Evolutionary conservation across 2,888 invertebrate genomes (phyloP), one percentile per base, ranked within the genome.

Genomic region (Desoria tigrina): DNA sequence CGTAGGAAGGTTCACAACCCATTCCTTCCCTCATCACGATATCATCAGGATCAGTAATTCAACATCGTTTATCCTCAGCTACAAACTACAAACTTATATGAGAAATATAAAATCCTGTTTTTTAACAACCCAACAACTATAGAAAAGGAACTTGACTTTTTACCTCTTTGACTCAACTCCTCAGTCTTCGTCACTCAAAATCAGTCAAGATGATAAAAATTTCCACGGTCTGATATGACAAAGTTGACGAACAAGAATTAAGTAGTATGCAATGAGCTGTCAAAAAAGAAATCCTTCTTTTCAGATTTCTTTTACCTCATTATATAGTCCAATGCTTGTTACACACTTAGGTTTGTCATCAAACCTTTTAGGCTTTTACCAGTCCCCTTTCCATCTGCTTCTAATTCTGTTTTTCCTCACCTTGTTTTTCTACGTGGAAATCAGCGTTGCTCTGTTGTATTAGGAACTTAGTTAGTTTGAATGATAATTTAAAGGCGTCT

Each of bases 1-100:
- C 57, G 69, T 70, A 71, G 71, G 71, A 71, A 69, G 71, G 73
- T 62, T 67, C 66, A 42, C 53, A 62, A 51, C 55, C 24, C 55
- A 55, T 32, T 55, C 55, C 28, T 55, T 55, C 55, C 55, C 32
- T 55, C 55, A 18, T 55, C 55, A n/a, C 26, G 9, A 28, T 55
- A 55, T 55, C 32, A 55, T n/a, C 28, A 55, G 45, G 9, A 4
- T 45, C 16, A 45, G 45, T 18, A 45, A 45, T 45, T 45, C 45
- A 45, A 45, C 45, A 21, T 45, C 45, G 21, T 45, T 45, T 45
- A 45, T 45, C 45, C 9, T n/a, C n/a, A n/a, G n/a, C n/a, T 45
- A 45, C 9, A 32, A 32, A 11, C 32, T 4, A n/a, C n/a, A 32
- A 32, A 32, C 32, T 7, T 7, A n/a, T 45, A 16, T 45, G 21